Evolutionary conservation across 1,140 invertebrate species (phyloP), one percentile per base, ranked within the genome.

Genomic region (Reticulitermes speratus): DNA sequence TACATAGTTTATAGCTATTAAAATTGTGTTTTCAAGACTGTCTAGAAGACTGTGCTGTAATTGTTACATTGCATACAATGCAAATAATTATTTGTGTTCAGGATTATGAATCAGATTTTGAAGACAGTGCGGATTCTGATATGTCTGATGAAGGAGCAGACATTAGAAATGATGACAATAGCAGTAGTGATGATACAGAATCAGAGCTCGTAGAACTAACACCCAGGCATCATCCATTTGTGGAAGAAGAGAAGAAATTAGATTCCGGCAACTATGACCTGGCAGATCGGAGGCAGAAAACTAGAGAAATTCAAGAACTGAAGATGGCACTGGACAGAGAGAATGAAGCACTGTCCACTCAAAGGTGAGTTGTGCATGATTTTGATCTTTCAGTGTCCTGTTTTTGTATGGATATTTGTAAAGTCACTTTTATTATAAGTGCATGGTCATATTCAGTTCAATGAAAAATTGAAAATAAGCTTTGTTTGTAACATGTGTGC

Each of bases 251-350:
- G 88, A 92, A 91, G 84, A 94, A 94, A 92, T 88, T 93, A 55
- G 95, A 96, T 91, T 95, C 95, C 14, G 95, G 94, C 87, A 92
- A 93, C 89, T 95, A 94, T 89, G 94, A 95, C 84, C 88, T 95
- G 82, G 87, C 89, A 44, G 93, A 90, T 88, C 91, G 88, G 48
- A 90, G 91, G 89, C n/a, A 86, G n/a, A 86, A 45, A 82, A n/a
- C 83, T 12, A 86, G 44, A 44, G 86, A 89, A 83, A 86, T 87
- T 16, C 86, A 87, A 55, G 55, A 86, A 82, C 84, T 85, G 23
- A 85, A 85, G 84, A 84, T n/a, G 82, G 86, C 85, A 30, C 48
- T 85, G 84, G 84, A 87, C 65, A 85, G 86, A 32, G 88, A 89
- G 82, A 88, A 87, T 81, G 83, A 84, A n/a, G 84, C 84, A 21